Evolutionary conservation across 2,797 vertebrate species (phyloP).

Genomic region (Urosaurus nigricauda): DNA sequence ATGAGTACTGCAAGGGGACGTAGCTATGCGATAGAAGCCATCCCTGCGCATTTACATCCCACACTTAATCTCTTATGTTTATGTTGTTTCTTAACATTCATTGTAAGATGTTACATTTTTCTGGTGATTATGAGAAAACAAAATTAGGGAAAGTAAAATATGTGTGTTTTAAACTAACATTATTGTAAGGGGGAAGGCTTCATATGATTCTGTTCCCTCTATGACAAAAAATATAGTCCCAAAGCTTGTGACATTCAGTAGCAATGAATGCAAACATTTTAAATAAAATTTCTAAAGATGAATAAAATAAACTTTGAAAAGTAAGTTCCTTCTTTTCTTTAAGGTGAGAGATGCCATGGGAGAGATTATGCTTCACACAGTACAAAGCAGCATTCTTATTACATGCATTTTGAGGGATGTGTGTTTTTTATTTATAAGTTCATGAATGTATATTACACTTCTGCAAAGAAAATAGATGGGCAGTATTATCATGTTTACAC

Average conservation of each 20-base stretch:
- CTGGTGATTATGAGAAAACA: constrained; percentile 14
- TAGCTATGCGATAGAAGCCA: too few relatives aligned
- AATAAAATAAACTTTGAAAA: constrained; percentile 75
- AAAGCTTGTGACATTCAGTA: constrained; percentile 64
- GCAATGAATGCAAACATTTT: constrained; percentile 75
- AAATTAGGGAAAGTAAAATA: not conserved
- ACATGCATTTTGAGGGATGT: constrained; percentile 65
- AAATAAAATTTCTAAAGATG: constrained; percentile 73
- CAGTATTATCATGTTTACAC: constrained; percentile 75
- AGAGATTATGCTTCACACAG: constrained; percentile 72
- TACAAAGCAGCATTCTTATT: constrained; percentile 71
- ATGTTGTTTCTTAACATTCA: not conserved
- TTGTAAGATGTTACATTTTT: constrained; percentile 4
- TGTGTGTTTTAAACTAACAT: constrained; percentile 35
- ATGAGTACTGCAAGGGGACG: too few relatives aligned
- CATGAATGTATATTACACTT: constrained; percentile 69
- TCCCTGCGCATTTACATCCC: too few relatives aligned
- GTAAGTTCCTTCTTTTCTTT: constrained; percentile 69
- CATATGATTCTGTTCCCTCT: constrained; percentile 57
- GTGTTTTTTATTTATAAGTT: constrained; percentile 60
- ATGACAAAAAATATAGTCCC: constrained; percentile 63
- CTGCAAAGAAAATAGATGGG: constrained; percentile 68
- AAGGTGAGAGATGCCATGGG: constrained; percentile 65
- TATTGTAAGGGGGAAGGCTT: constrained; percentile 21
- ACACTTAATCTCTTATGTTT: too few relatives aligned